Percentiles rank a stretch among this genome's conserved stretches.
Conservation (phyloP, 2,113 vertebrate genomes). For the Haplochromis vanheusdeni region DNA sequence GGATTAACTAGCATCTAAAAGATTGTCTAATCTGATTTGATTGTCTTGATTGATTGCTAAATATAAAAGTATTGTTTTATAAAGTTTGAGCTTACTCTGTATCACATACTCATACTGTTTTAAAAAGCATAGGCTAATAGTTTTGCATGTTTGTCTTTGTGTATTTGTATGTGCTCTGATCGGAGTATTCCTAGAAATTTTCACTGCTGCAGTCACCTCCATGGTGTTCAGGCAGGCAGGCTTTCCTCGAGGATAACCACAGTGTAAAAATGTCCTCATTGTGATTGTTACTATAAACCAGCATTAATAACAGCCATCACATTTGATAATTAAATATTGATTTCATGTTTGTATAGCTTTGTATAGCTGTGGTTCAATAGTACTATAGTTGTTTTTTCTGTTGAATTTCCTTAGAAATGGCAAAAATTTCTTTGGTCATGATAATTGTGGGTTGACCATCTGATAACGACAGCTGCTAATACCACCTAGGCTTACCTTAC, state of each 20-base stretch:
- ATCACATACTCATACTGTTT: background rate
- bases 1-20: background rate
- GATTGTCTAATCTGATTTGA: background rate
- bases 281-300: background rate
- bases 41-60: background rate
- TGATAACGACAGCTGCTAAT: background rate
- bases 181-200: background rate
- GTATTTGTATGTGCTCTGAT: background rate
- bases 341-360: background rate
- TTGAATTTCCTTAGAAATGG: background rate
- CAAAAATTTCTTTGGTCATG: background rate
- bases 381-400: background rate
- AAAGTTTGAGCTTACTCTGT: background rate
- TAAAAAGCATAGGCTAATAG: background rate
- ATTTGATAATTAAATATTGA: background rate
- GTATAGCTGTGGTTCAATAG: background rate
- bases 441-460: background rate
- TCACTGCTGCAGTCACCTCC: background rate
- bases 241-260: background rate
- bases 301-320: background rate
- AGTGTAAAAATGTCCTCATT: background rate
- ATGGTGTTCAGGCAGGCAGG: accelerated
- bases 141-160: background rate
- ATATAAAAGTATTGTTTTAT: background rate
- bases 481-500: background rate